Base-by-base conservation (phyloP, 2,888 invertebrate species). In the Patella caerulea region DNA sequence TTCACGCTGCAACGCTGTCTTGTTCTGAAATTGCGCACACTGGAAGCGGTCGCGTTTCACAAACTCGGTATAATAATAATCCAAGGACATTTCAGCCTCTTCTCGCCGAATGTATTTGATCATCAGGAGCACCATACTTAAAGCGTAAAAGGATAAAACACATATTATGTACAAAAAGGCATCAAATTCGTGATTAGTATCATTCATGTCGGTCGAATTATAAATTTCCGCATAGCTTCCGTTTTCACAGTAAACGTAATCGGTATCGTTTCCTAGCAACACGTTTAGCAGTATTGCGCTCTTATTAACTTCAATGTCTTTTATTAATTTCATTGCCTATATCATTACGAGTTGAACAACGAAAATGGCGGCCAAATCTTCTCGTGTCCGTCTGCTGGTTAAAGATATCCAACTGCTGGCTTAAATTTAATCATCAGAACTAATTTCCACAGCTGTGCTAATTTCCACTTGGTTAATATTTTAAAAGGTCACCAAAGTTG, bases 71-170 rank as follows among this genome's bases (percentile, higher is more conserved):
- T 87, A 88, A 75, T 88, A 87, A 74, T 84, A 85, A 45, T 87
- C 83, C 0, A 87, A 80, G 56, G 79, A 85, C 34, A 86, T 82
- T 70, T 88, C 88, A 55, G 86, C 87, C 69, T 88, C 84, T 71
- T 88, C 88, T 3, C 87, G 82, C 52, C 87, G 78, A 19, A 87
- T 85, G 78, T 88, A 88, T 72, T 88, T 88, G 15, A 88, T 84
- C 81, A 88, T 86, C 14, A 88, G 81, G 11, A 88, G 78, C n/a
- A 87, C 86, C 78, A 88, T 87, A 72, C 86, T 87, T 45, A 84
- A 83, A 19, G 87, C 86, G 78, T 88, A 88, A 81, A 88, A 88
- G 24, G 84, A 83, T 59, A 88, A 81, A 5, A 88, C 88, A 17
- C 88, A 85, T 3, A 88, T 85, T 45, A 88, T 88, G 77, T 88